Evolutionary conservation across 35 echinoderm and acorn worm species (phyloP), one percentile per base, ranked within the genome.

Genomic region (Diadema setosum): DNA sequence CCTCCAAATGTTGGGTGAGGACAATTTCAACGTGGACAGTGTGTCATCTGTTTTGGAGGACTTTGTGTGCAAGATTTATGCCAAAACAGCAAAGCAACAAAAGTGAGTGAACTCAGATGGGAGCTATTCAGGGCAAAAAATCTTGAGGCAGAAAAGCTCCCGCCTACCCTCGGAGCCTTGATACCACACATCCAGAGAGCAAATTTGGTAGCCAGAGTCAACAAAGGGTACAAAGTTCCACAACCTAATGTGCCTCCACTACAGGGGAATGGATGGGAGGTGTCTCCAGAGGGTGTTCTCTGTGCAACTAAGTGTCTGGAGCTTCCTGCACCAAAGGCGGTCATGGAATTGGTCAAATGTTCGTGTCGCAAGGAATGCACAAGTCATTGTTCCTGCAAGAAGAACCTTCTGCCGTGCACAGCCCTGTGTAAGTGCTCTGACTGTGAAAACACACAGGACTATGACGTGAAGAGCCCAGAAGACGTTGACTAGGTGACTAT

Each of bases 71-170:
- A 43, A 5, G 52, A 30, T 80, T 1, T 59, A 80, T 88, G 12
- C 84, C 39, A 73, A 17, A 58, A 80, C 70, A 88, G n/a, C 65
- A 65, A 75, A 78, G 45, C 64, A 63, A 39, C 21, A 11, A 87
- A 63, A 87, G 85, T 87, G 21, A 48, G 76, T 5, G 85, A 87
- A 48, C 64, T 87, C 5, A 49, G 70, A 81, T 88, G 67, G 44
- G 45, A 88, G 35, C 67, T 56, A 3, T 81, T 81, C 39, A 49
- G 59, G 59, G 50, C 45, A 3, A 76, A 52, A 56, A 45, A 87
- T 58, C 23, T 58, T 36, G 86, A 80, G 39, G 86, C 5, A 58
- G 86, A 81, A 88, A 88, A 59, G 32, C 81, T 88, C 44, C 86
- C 86, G 59, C 86, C 14, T 58, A 88, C 86, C 0, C 43, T 80